Conservation (phyloP, 2,888 invertebrate species). For the Sesia apiformis region DNA sequence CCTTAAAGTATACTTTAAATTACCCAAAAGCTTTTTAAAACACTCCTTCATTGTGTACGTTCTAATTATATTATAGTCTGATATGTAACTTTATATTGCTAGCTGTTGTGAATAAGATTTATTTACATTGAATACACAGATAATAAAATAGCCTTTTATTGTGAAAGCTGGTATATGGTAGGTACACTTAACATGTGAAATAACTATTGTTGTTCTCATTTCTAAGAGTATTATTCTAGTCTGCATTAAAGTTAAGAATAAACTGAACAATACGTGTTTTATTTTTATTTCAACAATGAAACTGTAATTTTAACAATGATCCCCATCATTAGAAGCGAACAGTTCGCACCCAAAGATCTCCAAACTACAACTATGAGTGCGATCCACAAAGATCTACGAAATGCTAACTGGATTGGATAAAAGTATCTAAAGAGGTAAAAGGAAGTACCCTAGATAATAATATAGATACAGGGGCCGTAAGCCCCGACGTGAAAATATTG, state of each 20-base stretch:
- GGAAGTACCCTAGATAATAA: no score
- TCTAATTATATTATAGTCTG: constrained; percentile 8
- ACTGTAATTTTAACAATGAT: no score
- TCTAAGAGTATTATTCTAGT: constrained; percentile 76
- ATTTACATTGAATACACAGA: constrained; percentile 68
- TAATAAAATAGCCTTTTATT: constrained; percentile 70
- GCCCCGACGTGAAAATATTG: no score
- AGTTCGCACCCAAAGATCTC: no score
- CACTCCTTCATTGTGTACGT: background rate
- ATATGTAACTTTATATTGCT: constrained; percentile 69
- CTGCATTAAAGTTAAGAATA: constrained; percentile 75
- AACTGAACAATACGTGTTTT: constrained; percentile 59
- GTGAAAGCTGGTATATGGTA: constrained; percentile 67
- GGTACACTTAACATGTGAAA: constrained; percentile 72
- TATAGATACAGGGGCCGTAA: no score
- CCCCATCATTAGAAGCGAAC: no score
- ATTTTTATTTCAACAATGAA: constrained; percentile 8
- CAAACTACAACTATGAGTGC: no score
- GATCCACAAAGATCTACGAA: no score
- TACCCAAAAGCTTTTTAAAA: no score
- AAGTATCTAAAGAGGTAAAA: no score
- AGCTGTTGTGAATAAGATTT: constrained; percentile 73
- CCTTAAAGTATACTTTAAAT: no score
- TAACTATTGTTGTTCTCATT: constrained; percentile 74
- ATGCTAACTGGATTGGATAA: no score